Evolutionary conservation across 2,888 invertebrate genomes (phyloP), one percentile per base, ranked within the genome.

Genomic region (Torymus auratus): DNA sequence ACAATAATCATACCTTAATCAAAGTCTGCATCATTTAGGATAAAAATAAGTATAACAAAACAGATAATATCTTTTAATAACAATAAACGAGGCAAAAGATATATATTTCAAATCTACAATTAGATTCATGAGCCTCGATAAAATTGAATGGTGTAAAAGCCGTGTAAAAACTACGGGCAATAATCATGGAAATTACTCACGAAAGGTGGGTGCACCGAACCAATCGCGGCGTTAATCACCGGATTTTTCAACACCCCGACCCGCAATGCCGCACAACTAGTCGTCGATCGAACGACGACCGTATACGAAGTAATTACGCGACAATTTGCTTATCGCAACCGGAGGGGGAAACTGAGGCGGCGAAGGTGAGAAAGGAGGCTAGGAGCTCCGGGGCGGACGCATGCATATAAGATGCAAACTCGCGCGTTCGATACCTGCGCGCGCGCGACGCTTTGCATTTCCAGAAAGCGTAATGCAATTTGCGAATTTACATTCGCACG

Each of bases 381-480:
- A 28, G 14, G 17, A 60, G 12, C 56, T 15, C 2, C 13, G 1
- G 55, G 15, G 55, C 67, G 58, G 28, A 14, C 55, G 28, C 52
- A 58, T 28, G 15, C 28, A 58, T 58, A 23, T 65, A 70, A 69
- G 58, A 74, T 74, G 53, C 53, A 61, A 53, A 75, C 70, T 58
- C n/a, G 50, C 28, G 14, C 20, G 50, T 20, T 23, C 10, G 17
- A 20, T 62, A 55, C 62, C 61, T 62, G 23, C 11, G 5, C 15
- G 4, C 15, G 15, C n/a, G 17, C 60, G 67, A 58, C 55, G 67
- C 75, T 76, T 72, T 72, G 80, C 80, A 76, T 80, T 80, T 76
- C 70, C 65, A 74, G 79, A 74, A 74, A 74, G 79, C 74, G 65
- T 80, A 80, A 74, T 80, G 74, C 60, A 80, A 80, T 80, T 80